A percentile compares a stretch with the other conserved stretches of the same genome.
Conservation (phyloP, 2,113 vertebrate genomes). For the Pseudopipra pipra region DNA sequence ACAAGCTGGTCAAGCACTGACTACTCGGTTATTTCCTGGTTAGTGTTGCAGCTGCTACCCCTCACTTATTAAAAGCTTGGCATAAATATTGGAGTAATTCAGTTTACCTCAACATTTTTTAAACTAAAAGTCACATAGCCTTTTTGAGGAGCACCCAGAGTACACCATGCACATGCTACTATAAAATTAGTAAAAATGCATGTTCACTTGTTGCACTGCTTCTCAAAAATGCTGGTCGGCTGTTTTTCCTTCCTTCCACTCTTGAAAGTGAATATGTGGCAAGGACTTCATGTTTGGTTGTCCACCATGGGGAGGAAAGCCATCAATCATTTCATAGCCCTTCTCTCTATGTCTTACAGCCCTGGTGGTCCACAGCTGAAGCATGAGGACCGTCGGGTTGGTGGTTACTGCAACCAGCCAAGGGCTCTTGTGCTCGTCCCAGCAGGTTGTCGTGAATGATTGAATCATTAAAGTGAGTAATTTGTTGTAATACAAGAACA, state of each 20-base stretch:
- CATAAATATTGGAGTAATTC: background rate
- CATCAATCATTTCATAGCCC: background rate
- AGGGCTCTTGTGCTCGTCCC: background rate
- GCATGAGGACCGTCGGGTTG: background rate
- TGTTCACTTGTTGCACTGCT: background rate
- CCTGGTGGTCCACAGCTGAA: background rate
- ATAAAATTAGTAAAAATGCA: background rate
- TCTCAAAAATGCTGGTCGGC: background rate
- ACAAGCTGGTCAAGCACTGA: background rate
- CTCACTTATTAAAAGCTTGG: background rate
- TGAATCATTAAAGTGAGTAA: background rate
- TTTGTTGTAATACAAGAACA: background rate
- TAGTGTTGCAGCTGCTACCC: constrained; percentile 29
- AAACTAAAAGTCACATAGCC: background rate
- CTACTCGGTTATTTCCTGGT: background rate
- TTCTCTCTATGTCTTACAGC: background rate
- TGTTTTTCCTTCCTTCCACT: background rate
- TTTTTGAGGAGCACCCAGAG: background rate
- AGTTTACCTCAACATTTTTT: background rate
- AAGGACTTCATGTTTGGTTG: background rate
- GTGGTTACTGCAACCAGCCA: background rate
- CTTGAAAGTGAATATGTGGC: background rate
- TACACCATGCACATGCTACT: background rate
- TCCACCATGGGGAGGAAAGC: background rate
- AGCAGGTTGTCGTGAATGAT: background rate